These are phyloP conservation scores for Artemisiospiza belli DNA, from an alignment of 2,113 vertebrate species.

Conservation along the genomic window DNA sequence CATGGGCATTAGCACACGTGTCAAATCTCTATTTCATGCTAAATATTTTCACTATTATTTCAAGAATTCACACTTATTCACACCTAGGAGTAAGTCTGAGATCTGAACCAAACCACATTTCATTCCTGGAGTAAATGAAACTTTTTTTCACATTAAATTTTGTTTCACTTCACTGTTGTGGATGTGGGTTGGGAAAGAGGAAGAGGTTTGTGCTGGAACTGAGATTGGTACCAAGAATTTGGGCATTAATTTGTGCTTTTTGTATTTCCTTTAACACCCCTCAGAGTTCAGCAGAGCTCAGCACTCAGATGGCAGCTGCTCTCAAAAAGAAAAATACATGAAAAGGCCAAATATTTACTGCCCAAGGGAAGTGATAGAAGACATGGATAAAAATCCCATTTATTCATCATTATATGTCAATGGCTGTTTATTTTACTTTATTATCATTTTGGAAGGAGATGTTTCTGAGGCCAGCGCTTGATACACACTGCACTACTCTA, in stretches of 20 bases:
- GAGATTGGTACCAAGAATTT: not conserved
- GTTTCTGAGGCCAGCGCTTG: not conserved
- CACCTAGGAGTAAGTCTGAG: not conserved
- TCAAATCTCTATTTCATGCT: not conserved
- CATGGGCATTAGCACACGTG: accelerated
- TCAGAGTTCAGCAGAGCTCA: not conserved
- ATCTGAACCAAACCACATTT: not conserved
- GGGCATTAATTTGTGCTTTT: not conserved
- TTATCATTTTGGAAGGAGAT: not conserved
- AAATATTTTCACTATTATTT: not conserved
- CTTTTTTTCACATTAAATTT: not conserved
- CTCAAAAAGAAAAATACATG: not conserved
- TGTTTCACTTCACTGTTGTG: not conserved
- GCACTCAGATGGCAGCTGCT: not conserved
- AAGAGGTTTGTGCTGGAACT: not conserved
- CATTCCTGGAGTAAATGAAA: not conserved
- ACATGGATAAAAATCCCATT: not conserved
- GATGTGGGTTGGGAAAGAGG: not conserved
- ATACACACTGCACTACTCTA: not conserved
- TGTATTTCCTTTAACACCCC: not conserved
- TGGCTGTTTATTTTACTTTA: not conserved
- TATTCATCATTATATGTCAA: not conserved
- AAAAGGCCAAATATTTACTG: not conserved
- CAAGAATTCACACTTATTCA: not conserved
- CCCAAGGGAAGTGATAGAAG: not conserved